Base-by-base conservation (phyloP, 2,113 vertebrate species). In the Hyperopisus bebe region DNA sequence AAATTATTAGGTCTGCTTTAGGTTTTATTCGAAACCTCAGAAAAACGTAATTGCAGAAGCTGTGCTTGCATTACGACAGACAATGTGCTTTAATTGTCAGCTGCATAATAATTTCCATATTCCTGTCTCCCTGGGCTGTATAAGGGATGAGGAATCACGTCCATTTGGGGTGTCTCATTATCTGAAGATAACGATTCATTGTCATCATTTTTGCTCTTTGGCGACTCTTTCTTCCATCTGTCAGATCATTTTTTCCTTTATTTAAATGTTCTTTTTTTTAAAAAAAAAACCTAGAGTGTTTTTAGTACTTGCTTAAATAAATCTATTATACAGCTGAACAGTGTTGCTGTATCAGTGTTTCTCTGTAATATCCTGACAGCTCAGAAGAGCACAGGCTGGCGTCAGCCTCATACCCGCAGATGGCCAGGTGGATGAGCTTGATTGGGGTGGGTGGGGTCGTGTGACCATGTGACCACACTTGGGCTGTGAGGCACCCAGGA, bases 1-100 rank as follows among this genome's bases (percentile, higher is more conserved):
- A 91, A 90, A 88, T 92, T 93, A 93, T 91, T 80, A 91, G 92
- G 88, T 91, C 91, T 80, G 92, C 90, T 93, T 93, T 88, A 53
- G 80, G 80, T 92, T 92, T 93, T 89, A 91, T 85, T 91, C 88
- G 39, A 90, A 27, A 51, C 48, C 47, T 86, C 21, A 31, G 46
- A 86, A 86, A 86, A 89, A 85, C 84, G 10, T 51, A 35, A 86
- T 90, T 88, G 21, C 47, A 80, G 74, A 70, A 66, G 77, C 77
- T 90, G 84, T 74, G 46, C 42, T 31, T 35, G 44, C 86, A 17
- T 86, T 31, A 27, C 89, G 55, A 1, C 47, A 46, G n/a, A 51
- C 50, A 87, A 19, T 55, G 86, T 48, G 9, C 83, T 91, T 27
- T 42, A 55, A 90, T 51, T 35, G 35, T 80, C 27, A 47, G 35